Evolutionary conservation across 2,797 vertebrate genomes (phyloP).

Genomic region (Acrossocheilus fasciatus): DNA sequence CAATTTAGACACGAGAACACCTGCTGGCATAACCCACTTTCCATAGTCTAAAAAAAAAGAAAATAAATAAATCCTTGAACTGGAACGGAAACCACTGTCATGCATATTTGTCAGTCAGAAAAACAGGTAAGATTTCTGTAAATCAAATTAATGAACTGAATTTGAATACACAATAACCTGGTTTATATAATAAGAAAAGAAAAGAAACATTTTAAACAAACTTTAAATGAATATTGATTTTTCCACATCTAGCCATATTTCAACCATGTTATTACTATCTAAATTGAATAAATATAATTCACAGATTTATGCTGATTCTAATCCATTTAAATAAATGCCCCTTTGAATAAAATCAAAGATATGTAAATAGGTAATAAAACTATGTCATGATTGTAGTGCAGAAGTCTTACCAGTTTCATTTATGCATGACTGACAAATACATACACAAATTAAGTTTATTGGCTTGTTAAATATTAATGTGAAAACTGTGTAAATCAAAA

Average conservation of each 20-base stretch:
- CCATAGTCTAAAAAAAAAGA: not conserved
- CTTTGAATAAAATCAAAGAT: not conserved
- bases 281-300: not conserved
- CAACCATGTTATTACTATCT: too few species aligned
- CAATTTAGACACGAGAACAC: conserved; percentile 28
- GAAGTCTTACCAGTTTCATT: not conserved
- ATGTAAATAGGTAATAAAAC: not conserved
- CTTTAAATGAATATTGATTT: not conserved
- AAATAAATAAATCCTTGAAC: not conserved
- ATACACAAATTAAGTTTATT: not conserved
- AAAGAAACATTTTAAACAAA: not conserved
- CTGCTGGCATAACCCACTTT: not conserved
- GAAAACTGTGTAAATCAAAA: not conserved
- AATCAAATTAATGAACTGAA: not conserved
- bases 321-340: not conserved
- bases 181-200: not conserved
- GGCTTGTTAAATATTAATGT: not conserved
- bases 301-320: not conserved
- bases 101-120: not conserved
- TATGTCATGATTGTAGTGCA: not conserved
- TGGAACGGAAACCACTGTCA: not conserved
- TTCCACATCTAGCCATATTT: not conserved
- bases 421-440: not conserved
- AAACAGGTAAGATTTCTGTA: not conserved
- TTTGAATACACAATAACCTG: not conserved